Percentiles rank a stretch among this genome's conserved stretches.
phyloP scores from a whole-genome alignment of 2,797 vertebrate genomes.

The Ibycter americanus region DNA sequence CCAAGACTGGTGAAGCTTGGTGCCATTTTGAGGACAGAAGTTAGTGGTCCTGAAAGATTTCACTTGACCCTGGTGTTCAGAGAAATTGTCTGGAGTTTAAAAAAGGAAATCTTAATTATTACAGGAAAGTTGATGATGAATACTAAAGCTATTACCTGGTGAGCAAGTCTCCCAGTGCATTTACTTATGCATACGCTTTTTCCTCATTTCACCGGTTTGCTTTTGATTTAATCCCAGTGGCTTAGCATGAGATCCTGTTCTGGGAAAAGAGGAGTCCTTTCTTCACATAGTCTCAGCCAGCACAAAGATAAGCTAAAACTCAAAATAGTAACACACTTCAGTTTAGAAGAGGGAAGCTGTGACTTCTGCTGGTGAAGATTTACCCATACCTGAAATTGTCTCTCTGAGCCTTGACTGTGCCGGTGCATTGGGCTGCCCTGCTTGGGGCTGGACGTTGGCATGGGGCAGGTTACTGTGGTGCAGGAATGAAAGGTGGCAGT shows the following conservation, averaged over 20 bases:
- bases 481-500: background rate
- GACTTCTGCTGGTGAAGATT: background rate
- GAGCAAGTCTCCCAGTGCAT: background rate
- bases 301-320: background rate
- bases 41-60: background rate
- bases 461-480: rapidly evolving
- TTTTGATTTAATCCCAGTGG: background rate
- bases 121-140: background rate
- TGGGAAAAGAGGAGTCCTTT: background rate
- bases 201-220: background rate
- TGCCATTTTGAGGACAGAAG: background rate
- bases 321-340: rapidly evolving
- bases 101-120: background rate
- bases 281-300: background rate
- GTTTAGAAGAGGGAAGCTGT: background rate
- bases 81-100: background rate
- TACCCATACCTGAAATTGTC: background rate
- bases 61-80: background rate
- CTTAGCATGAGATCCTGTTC: background rate
- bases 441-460: background rate
- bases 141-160: background rate
- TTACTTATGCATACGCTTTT: rapidly evolving
- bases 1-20: background rate
- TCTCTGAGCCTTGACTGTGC: background rate
- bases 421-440: background rate